phyloP scores from a whole-genome alignment of 2,797 vertebrate species.

The Scleropages formosus region DNA sequence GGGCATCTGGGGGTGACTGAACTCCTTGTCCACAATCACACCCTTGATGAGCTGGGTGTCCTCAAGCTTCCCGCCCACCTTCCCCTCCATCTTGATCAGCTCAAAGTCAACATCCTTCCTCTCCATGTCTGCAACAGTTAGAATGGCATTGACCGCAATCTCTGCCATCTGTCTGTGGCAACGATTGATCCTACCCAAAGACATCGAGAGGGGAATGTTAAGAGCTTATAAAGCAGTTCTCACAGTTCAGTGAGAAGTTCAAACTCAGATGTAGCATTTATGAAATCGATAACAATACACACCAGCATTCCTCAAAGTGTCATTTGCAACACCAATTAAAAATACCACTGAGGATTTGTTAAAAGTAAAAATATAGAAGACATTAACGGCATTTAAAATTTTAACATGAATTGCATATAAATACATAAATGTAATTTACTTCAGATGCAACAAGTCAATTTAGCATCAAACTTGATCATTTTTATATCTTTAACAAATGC shows the following conservation, averaged over 20 bases:
- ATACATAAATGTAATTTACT: too few species aligned
- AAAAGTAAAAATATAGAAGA: too few species aligned
- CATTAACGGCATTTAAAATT: too few species aligned
- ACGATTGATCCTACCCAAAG: slow-evolving; percentile 83
- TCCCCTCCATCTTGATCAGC: slow-evolving; percentile 97
- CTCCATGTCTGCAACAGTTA: slow-evolving; percentile 93
- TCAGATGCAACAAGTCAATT: too few species aligned
- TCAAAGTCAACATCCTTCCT: slow-evolving; percentile 97
- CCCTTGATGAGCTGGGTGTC: slow-evolving; percentile 95
- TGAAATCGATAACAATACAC: too few species aligned
- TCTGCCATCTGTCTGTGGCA: slow-evolving; percentile 98
- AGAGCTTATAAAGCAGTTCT: background rate
- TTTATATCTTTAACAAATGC: too few species aligned
- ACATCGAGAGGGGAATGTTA: background rate
- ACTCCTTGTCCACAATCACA: slow-evolving; percentile 97
- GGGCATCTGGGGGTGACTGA: slow-evolving; percentile 99
- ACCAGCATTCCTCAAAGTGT: too few species aligned
- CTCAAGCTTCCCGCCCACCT: slow-evolving; percentile 94
- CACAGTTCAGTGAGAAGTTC: background rate
- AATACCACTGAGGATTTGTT: too few species aligned
- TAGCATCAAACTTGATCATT: too few species aligned
- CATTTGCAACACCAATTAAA: too few species aligned
- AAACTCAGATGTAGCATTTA: too few species aligned
- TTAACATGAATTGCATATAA: too few species aligned
- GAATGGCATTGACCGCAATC: slow-evolving; percentile 93